Base-by-base conservation (phyloP, 1,140 invertebrate species). In the Nixonia krombeini region DNA sequence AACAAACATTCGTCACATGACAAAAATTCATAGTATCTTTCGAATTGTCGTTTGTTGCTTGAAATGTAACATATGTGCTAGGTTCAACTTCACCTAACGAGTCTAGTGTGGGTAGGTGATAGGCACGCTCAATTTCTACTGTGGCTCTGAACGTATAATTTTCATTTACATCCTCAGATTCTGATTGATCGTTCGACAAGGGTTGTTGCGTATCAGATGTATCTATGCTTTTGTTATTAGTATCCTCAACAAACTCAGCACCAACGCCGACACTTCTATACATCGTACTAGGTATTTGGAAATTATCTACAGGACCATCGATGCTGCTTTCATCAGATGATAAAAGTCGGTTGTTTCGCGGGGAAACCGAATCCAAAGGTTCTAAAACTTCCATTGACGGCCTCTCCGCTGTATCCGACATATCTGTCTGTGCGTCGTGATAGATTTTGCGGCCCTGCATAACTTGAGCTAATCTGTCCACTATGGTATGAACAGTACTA, bases 1-100 rank as follows among this genome's bases (percentile, higher is more conserved):
- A 74, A 26, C 82, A 83, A 45, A 89, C 74, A 62, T 84, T 82
- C 4, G 88, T 89, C n/a, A 84, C 80, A 41, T 79, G 84, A 10
- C 83, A 80, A 9, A 82, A 72, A 23, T 82, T 70, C 0, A 51
- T 4, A 1, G 42, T 62, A 49, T 58, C 55, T 69, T 29, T 41
- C n/a, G n/a, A n/a, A n/a, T n/a, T n/a, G n/a, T n/a, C n/a, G n/a
- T n/a, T n/a, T 70, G 63, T 76, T 33, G 79, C 74, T 76, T 90
- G 87, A 71, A 89, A 89, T 40, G 87, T 88, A 10, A 89, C 88
- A 64, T 89, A 90, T 25, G 87, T 87, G 67, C 85, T 87, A 4
- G 88, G 89, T 23, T 85, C 81, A 9, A 86, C 72, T 7, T 78
- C 15, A 37, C 74, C 65, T 37, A 76, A 75, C 29, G 65, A 69